Conservation (phyloP, 2,888 invertebrate species). For the Geophilus truncorum region DNA sequence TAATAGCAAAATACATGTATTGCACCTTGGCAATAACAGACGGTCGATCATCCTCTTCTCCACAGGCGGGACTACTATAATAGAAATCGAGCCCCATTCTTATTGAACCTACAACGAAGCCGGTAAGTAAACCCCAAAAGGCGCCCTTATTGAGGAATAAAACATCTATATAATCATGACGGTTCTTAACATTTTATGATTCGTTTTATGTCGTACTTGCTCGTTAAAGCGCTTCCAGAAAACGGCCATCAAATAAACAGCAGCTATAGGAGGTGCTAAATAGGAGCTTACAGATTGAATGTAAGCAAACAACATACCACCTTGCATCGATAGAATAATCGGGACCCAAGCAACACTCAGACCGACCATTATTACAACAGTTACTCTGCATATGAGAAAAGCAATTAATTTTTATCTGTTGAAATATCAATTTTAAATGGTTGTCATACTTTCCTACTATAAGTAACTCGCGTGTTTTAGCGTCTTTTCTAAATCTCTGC, state of each 20-base stretch:
- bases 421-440: background rate
- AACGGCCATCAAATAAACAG: constrained; percentile 48
- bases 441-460: constrained; percentile 51
- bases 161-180: background rate
- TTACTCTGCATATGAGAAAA: background rate
- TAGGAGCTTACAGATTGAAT: constrained; percentile 49
- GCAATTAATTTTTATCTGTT: background rate
- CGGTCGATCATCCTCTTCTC: constrained; percentile 48
- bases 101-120: constrained; percentile 48
- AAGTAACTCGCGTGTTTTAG: constrained; percentile 49
- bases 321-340: constrained; percentile 49
- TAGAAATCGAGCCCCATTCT: constrained; percentile 51
- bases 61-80: constrained; percentile 49
- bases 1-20: constrained; percentile 52
- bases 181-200: background rate
- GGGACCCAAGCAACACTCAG: constrained; percentile 51
- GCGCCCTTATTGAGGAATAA: constrained; percentile 49
- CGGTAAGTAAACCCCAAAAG: constrained; percentile 51
- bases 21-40: constrained; percentile 47
- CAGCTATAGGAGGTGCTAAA: constrained; percentile 50
- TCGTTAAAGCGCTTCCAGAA: constrained; percentile 49
- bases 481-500: constrained; percentile 48
- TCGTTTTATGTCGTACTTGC: constrained; percentile 41
- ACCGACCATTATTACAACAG: constrained; percentile 46
- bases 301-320: constrained; percentile 49